A percentile compares a stretch with the other conserved stretches of the same genome.
Evolutionary conservation across 1,140 invertebrate genomes (phyloP).

Genomic region (Calosoma granatense): DNA sequence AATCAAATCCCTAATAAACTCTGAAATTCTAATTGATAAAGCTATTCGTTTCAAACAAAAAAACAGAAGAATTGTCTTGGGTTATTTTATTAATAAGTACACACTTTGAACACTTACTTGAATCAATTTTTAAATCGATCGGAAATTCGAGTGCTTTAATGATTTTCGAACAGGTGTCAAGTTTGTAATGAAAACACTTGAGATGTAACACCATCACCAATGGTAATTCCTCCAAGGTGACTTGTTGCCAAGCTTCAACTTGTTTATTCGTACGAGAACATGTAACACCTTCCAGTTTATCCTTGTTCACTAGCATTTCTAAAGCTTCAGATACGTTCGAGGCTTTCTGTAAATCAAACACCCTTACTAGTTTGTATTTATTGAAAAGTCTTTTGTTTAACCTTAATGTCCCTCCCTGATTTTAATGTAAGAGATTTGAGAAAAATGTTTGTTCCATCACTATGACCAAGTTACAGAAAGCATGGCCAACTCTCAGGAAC

Average conservation of each 20-base stretch:
- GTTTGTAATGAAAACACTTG: slow-evolving; percentile 80
- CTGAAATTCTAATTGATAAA: no score
- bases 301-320: slow-evolving; percentile 70
- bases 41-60: no score
- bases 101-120: slow-evolving; percentile 52
- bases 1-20: no score
- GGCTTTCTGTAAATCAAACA: slow-evolving; percentile 54
- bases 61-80: no score
- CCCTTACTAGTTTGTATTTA: no score
- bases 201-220: slow-evolving; percentile 77
- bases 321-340: slow-evolving; percentile 74
- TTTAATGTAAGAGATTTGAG: no score
- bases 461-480: background rate
- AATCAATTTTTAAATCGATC: slow-evolving; percentile 80
- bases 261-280: slow-evolving; percentile 70
- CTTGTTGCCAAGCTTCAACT: slow-evolving; percentile 76
- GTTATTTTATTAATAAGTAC: no score
- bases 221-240: slow-evolving; percentile 77
- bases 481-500: slow-evolving; percentile 1
- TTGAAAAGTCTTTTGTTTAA: slow-evolving; percentile 24
- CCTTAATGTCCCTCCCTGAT: background rate
- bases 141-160: slow-evolving; percentile 81
- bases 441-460: slow-evolving; percentile 1
- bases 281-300: slow-evolving; percentile 75
- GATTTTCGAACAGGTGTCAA: slow-evolving; percentile 80